phyloP scores from a whole-genome alignment of 1,140 invertebrate genomes.

The Dolichoris vasculosae region DNA sequence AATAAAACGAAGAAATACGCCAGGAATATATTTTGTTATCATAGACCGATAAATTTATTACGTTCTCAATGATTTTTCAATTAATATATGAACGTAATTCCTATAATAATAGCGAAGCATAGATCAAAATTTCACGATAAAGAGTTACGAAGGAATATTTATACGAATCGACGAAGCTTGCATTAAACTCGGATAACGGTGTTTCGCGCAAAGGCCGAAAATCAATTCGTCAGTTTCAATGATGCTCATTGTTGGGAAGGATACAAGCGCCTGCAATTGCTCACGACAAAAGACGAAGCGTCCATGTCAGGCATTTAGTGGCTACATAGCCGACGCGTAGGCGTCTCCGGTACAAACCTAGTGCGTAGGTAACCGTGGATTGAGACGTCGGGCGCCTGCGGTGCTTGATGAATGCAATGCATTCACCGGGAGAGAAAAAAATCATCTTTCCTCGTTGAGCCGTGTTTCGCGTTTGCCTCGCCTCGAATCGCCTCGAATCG shows the following conservation, averaged over 20 bases:
- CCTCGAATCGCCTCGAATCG: too few species aligned
- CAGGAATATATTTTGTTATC: neutral
- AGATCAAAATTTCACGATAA: neutral
- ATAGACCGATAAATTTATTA: neutral
- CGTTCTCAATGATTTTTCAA: neutral
- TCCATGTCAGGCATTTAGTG: slow-evolving; percentile 49
- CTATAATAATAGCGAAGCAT: neutral
- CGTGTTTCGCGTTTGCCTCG: too few species aligned
- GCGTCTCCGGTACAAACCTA: slow-evolving; percentile 43
- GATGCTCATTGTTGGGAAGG: neutral
- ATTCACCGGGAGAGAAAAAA: slow-evolving; percentile 70
- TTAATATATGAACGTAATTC: neutral
- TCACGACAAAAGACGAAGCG: neutral
- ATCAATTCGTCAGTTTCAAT: slow-evolving; percentile 38
- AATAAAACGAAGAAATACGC: neutral
- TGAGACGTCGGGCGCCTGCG: slow-evolving; percentile 74
- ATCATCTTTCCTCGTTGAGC: slow-evolving; percentile 24
- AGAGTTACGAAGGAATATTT: neutral
- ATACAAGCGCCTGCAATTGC: neutral
- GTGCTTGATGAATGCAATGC: slow-evolving; percentile 73
- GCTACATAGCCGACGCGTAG: slow-evolving; percentile 54
- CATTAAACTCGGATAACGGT: neutral
- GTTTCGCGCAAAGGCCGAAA: neutral
- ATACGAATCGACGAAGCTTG: too few species aligned
- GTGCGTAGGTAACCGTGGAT: slow-evolving; percentile 62